Evolutionary conservation across 2,797 vertebrate species (phyloP), one percentile per base, ranked within the genome.

Genomic region (Oceanodroma leucorhoa): DNA sequence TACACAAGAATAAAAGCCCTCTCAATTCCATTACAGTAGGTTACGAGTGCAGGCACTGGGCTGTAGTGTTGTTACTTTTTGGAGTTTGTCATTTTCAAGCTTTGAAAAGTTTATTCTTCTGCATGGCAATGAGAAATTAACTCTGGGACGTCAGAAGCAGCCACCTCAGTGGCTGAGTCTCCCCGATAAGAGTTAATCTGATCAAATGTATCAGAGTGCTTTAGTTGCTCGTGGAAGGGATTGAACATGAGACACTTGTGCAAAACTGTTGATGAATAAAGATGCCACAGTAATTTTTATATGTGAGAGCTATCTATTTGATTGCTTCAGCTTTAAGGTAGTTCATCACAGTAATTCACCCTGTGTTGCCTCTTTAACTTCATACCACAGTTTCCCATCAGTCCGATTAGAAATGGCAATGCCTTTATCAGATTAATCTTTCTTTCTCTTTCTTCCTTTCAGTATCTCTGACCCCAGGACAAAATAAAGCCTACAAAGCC

Each of bases 271-370:
- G 97, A 97, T 98, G 97, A 98, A 98, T 98, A 97, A 98, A 97
- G 96, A 97, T 94, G 93, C 95, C 46, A 54, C 87, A 82, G 97
- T 97, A 94, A 98, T 98, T 98, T 98, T 97, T 97, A 97, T 97
- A 98, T 97, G 97, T 97, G 97, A 94, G 96, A 97, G 98, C 98
- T 98, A 97, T 98, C 98, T 98, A 62, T 98, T 95, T 98, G 98
- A 98, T 98, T 98, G 97, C 98, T 98, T 96, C 86, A 85, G 87
- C 97, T 97, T 97, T 92, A 84, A 96, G 92, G 97, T 96, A 98
- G 97, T 98, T 98, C 98, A 98, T 98, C 98, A 91, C 97, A 97
- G 95, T 98, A 98, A 98, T 98, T 98, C 98, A 98, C 96, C 95
- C 78, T 54, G 36, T 92, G 80, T 94, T 96, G 87, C 96, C 96